Conservation (phyloP, 1,140 invertebrate species). For the Bombus superbus region DNA sequence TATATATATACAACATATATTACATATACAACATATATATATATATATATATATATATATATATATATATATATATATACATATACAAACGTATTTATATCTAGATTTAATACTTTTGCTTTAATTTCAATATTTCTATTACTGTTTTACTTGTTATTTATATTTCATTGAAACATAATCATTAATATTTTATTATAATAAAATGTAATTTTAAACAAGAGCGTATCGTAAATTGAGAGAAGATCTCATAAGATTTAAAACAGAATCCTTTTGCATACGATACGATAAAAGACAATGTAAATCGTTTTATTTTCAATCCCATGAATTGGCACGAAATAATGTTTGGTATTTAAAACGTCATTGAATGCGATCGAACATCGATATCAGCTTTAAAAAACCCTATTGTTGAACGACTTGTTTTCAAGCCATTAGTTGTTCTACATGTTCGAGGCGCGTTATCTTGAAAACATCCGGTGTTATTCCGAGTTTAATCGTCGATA, state of each 20-base stretch:
- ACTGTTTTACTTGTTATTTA: too few species aligned
- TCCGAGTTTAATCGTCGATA: neutral
- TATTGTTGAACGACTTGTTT: constrained; percentile 32
- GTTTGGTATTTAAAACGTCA: constrained; percentile 6
- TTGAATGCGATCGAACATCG: constrained; percentile 8
- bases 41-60: neutral
- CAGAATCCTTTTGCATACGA: neutral
- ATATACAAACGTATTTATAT: too few species aligned
- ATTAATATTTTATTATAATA: too few species aligned
- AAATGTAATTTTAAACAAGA: neutral
- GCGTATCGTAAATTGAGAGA: neutral
- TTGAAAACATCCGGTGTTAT: constrained; percentile 48
- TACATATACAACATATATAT: too few species aligned
- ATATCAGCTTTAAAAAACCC: constrained; percentile 12
- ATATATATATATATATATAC: neutral
- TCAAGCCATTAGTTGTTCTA: constrained; percentile 18
- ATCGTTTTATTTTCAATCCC: neutral
- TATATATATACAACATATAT: too few species aligned
- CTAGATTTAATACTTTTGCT: neutral
- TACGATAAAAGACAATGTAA: neutral
- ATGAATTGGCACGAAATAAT: neutral
- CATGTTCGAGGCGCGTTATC: constrained; percentile 13
- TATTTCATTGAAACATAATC: too few species aligned
- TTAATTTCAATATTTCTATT: neutral
- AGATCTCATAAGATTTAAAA: neutral